phyloP scores from a whole-genome alignment of 2,888 invertebrate genomes.

The Sympetrum striolatum region DNA sequence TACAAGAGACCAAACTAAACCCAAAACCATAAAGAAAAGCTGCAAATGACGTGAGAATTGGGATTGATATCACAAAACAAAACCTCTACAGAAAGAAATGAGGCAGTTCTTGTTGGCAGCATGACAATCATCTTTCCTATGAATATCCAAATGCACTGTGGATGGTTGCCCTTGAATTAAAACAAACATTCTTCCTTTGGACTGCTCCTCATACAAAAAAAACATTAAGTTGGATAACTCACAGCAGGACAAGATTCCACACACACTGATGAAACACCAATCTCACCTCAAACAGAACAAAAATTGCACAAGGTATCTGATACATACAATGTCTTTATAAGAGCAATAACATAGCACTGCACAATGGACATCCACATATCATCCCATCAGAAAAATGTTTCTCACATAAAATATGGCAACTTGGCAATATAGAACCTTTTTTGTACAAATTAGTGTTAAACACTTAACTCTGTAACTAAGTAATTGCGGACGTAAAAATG shows the following conservation, averaged over 20 bases:
- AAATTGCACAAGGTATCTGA: conserved; percentile 27
- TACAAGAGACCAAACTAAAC: conserved; percentile 44
- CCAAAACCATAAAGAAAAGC: conserved; percentile 42
- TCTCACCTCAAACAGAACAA: conserved; percentile 17
- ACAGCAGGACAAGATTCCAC: conserved; percentile 16
- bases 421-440: conserved; percentile 42
- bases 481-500: conserved; percentile 40
- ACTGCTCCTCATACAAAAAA: not conserved
- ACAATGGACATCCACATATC: conserved; percentile 17
- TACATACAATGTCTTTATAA: not conserved
- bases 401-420: conserved; percentile 40
- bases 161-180: conserved; percentile 15
- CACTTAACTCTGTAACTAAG: conserved; percentile 42
- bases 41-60: conserved; percentile 36
- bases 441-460: conserved; percentile 44
- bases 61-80: conserved; percentile 40
- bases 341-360: conserved; percentile 34
- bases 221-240: not conserved
- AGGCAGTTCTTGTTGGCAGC: conserved; percentile 17
- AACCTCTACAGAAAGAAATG: conserved; percentile 23
- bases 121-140: not conserved
- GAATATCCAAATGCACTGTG: conserved; percentile 22
- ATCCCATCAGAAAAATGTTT: conserved; percentile 27
- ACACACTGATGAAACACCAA: conserved; percentile 32
- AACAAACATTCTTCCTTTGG: conserved; percentile 15